phyloP scores from a whole-genome alignment of 2,113 vertebrate species.

The Panthera uncia region DNA sequence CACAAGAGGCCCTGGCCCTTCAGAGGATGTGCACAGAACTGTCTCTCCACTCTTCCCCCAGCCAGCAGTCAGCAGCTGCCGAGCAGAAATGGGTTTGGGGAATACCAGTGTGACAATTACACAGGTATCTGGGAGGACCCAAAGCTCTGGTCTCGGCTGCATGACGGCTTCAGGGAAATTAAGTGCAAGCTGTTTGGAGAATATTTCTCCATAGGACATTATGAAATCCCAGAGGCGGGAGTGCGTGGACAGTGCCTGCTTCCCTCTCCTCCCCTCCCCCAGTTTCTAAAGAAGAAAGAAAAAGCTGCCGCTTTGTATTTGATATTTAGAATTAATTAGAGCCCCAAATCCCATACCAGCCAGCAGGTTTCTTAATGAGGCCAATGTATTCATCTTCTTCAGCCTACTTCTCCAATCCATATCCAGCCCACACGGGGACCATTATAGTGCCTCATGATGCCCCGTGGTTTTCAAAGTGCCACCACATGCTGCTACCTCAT shows the following conservation, averaged over 20 bases:
- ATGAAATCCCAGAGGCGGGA: slow-evolving; percentile 43
- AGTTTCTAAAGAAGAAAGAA: slow-evolving; percentile 57
- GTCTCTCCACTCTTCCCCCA: slow-evolving; percentile 42
- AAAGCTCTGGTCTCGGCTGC: not conserved
- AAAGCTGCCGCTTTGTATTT: slow-evolving; percentile 48
- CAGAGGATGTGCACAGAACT: not conserved
- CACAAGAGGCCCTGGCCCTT: not conserved
- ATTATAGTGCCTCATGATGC: not conserved
- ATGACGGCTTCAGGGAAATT: slow-evolving; percentile 52
- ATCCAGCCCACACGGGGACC: slow-evolving; percentile 3
- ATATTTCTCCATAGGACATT: slow-evolving; percentile 43
- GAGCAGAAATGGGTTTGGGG: slow-evolving; percentile 64
- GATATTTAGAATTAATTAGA: slow-evolving; percentile 77
- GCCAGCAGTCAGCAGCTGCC: slow-evolving; percentile 57
- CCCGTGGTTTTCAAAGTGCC: slow-evolving; percentile 29
- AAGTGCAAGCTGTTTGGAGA: slow-evolving; percentile 60
- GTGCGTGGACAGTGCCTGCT: not conserved
- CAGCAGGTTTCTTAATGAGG: slow-evolving; percentile 74
- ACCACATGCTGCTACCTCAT: not conserved
- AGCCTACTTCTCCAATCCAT: slow-evolving; percentile 10
- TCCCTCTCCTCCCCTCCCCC: not conserved
- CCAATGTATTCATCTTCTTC: slow-evolving; percentile 64
- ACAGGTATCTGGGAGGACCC: slow-evolving; percentile 4
- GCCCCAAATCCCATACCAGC: slow-evolving; percentile 71
- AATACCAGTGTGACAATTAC: slow-evolving; percentile 67